Percentiles rank a stretch among this genome's conserved stretches.
phyloP scores from a whole-genome alignment of 2,888 invertebrate species.

The Tromatobia lineatoria region DNA sequence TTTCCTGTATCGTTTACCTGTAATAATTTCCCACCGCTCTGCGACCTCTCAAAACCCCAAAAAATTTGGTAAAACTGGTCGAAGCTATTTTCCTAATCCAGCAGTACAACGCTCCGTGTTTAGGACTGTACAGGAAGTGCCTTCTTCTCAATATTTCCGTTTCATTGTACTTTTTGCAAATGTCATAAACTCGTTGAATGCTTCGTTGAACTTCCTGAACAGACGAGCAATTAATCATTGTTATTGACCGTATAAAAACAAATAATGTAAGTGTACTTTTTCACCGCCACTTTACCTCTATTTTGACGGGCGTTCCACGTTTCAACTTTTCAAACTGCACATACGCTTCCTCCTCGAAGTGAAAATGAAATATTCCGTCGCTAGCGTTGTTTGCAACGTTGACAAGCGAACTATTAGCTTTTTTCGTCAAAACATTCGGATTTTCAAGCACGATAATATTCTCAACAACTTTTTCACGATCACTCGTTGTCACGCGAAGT shows the following conservation, averaged over 20 bases:
- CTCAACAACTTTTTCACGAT: neutral
- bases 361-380: neutral
- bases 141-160: constrained; percentile 73
- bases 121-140: constrained; percentile 79
- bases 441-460: constrained; percentile 11
- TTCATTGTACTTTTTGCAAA: constrained; percentile 79
- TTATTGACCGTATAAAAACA: neutral
- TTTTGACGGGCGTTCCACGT: constrained; percentile 35
- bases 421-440: constrained; percentile 24
- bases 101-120: constrained; percentile 80
- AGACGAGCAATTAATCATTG: neutral
- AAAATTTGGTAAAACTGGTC: constrained; percentile 83
- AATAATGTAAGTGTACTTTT: neutral
- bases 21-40: constrained; percentile 76
- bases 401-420: neutral
- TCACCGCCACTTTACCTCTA: constrained; percentile 19
- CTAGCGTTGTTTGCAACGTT: neutral
- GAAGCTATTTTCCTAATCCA: constrained; percentile 84
- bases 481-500: constrained; percentile 12
- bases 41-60: constrained; percentile 78
- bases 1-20: constrained; percentile 74
- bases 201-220: constrained; percentile 69
- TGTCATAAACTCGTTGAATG: constrained; percentile 74
- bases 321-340: constrained; percentile 57
- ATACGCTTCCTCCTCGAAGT: constrained; percentile 35